A percentile compares a stretch with the other conserved stretches of the same genome.
phyloP scores from a whole-genome alignment of 2,888 invertebrate species.

The Tinea semifulvella region DNA sequence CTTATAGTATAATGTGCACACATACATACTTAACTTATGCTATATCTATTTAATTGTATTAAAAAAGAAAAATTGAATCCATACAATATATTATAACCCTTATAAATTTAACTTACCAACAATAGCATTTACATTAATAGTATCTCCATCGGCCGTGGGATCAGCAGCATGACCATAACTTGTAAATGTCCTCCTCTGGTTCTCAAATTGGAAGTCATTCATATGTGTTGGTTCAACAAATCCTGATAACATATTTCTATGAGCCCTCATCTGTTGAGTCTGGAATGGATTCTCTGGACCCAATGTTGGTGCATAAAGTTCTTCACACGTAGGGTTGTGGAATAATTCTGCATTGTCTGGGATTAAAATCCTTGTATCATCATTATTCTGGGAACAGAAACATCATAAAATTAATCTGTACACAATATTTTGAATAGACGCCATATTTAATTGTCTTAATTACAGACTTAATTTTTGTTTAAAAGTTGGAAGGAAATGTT shows the following conservation, averaged over 20 bases:
- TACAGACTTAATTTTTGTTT: no score
- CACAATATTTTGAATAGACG: no score
- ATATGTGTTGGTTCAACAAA: constrained; percentile 95
- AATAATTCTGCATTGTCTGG: constrained; percentile 82
- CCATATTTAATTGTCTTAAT: no score
- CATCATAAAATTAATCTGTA: no score
- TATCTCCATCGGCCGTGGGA: constrained; percentile 79
- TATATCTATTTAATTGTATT: no score
- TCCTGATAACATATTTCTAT: constrained; percentile 92
- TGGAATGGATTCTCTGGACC: constrained; percentile 95
- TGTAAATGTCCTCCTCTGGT: constrained; percentile 91
- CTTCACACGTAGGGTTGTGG: constrained; percentile 94
- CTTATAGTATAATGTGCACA: no score
- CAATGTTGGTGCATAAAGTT: constrained; percentile 89
- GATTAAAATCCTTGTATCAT: constrained; percentile 75
- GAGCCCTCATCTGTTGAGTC: constrained; percentile 87
- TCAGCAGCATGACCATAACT: constrained; percentile 96
- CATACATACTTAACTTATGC: no score
- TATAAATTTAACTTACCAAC: constrained; percentile 43
- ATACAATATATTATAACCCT: background rate
- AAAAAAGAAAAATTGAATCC: background rate
- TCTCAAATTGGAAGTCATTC: constrained; percentile 97
- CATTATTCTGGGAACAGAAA: constrained; percentile 77
- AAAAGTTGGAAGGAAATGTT: no score
- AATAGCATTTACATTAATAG: constrained; percentile 36